phyloP scores from a whole-genome alignment of 2,797 vertebrate species.

The Paramormyrops hopkinsi region DNA sequence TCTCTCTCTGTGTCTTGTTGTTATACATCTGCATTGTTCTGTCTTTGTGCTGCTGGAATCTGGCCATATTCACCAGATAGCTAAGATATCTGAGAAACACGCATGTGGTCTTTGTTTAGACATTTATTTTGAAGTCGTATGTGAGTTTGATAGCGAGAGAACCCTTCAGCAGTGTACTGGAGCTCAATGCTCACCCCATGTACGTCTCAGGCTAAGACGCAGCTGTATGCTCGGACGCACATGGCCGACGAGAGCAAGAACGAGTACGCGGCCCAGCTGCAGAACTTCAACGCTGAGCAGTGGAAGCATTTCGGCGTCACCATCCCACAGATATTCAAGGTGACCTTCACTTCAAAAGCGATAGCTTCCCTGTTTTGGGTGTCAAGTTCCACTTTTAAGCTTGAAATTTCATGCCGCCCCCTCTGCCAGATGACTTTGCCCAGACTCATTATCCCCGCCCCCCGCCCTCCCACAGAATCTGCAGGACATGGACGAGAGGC shows the following conservation, averaged over 20 bases:
- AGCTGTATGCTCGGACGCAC: conserved; percentile 87
- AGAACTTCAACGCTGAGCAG: conserved; percentile 92
- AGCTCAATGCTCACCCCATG: neutral
- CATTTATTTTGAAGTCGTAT: neutral
- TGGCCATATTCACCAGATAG: neutral
- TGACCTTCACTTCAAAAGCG: neutral
- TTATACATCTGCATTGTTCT: neutral
- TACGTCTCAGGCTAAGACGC: conserved; percentile 77
- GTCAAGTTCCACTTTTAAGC: neutral
- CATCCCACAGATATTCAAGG: conserved; percentile 97
- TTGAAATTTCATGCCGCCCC: neutral
- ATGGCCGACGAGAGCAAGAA: conserved; percentile 97
- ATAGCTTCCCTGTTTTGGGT: neutral
- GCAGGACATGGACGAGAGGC: conserved; percentile 93
- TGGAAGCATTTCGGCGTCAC: conserved; percentile 93
- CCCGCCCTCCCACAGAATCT: conserved; percentile 70
- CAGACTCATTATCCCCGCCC: neutral
- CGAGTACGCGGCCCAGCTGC: conserved; percentile 93
- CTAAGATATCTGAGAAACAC: neutral
- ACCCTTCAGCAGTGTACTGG: neutral
- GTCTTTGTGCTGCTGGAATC: neutral
- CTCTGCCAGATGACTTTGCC: neutral
- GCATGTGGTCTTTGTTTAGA: neutral
- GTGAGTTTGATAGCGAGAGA: neutral
- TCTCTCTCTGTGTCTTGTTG: neutral